Evolutionary conservation across 1,140 invertebrate species (phyloP).

Genomic region (Drosophila burlai): DNA sequence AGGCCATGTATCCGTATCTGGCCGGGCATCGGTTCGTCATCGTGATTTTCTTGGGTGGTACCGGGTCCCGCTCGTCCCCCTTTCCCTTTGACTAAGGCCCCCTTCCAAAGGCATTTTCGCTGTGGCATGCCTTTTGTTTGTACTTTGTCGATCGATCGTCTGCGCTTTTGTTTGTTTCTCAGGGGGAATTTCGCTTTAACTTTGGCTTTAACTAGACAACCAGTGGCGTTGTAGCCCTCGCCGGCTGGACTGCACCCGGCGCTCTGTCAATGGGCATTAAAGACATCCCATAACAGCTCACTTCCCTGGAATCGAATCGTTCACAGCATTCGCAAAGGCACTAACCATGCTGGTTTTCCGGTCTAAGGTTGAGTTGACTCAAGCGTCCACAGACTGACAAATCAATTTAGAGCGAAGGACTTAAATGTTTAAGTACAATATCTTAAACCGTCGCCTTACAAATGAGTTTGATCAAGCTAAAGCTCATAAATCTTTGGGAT

Average conservation of each 20-base stretch:
- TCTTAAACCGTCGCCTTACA: constrained; percentile 35
- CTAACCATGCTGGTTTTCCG: constrained; percentile 29
- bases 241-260: constrained; percentile 45
- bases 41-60: constrained; percentile 79
- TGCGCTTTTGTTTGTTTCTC: constrained; percentile 62
- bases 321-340: constrained; percentile 17
- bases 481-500: constrained; percentile 66
- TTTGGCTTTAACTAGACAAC: constrained; percentile 57
- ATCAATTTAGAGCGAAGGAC: constrained; percentile 60
- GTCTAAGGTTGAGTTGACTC: constrained; percentile 1
- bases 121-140: constrained; percentile 53
- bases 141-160: constrained; percentile 40
- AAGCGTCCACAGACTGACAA: constrained; percentile 56
- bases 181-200: constrained; percentile 67
- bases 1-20: constrained; percentile 48
- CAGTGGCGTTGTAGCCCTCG: constrained; percentile 42
- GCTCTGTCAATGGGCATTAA: constrained; percentile 78
- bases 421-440: constrained; percentile 29
- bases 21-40: constrained; percentile 71
- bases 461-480: constrained; percentile 64
- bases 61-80: not conserved
- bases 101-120: not conserved
- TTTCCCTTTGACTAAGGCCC: constrained; percentile 1
- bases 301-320: constrained; percentile 61
- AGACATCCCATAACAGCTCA: constrained; percentile 70